Evolutionary conservation across 64 coral and sea anemone species (phyloP), one percentile per base, ranked within the genome.

Genomic region (Actinia tenebrosa): DNA sequence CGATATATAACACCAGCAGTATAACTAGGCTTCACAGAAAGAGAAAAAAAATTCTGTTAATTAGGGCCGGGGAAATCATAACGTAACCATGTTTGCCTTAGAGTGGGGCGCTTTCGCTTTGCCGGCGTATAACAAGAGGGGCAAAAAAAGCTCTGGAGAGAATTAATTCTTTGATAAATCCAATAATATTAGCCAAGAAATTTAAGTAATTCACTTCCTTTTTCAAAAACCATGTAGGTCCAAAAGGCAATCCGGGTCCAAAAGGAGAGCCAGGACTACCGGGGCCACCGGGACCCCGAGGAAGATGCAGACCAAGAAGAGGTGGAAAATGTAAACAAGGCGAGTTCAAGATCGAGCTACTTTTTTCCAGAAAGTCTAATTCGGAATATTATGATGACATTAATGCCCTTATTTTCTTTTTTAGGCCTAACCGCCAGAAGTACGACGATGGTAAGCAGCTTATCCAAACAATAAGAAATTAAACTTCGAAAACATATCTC

Each of bases 231-330:
- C 16, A 53, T 37, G 1, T 53, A 81, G 79, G 79, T 50, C 79
- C 79, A n/a, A 75, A 75, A 75, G 63, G 63, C n/a, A 23, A 66
- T 10, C 30, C 43, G 17, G 89, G 89, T 10, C 64, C 19, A 4
- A 84, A 84, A 55, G 89, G 89, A 5, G 66, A 56, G 71, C 82
- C 52, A 26, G 87, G 87, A 52, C 54, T 75, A 42, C 77, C 26
- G 8, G 89, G 89, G 9, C 66, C 26, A 3, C 23, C 83, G 20
- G 89, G 89, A 86, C 84, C n/a, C 26, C 52, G 50, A 30, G 89
- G 79, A 54, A 81, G 16, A 53, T 81, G 79, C 16, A 50, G 79
- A 81, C 79, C 69, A 75, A 75, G 79, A 81, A 81, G 46, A 81
- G 45, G 45, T 4, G 43, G 54, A 5, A 83, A 50, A 83, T 83